phyloP scores from a whole-genome alignment of 2,113 vertebrate genomes.

The Gila orcuttii region DNA sequence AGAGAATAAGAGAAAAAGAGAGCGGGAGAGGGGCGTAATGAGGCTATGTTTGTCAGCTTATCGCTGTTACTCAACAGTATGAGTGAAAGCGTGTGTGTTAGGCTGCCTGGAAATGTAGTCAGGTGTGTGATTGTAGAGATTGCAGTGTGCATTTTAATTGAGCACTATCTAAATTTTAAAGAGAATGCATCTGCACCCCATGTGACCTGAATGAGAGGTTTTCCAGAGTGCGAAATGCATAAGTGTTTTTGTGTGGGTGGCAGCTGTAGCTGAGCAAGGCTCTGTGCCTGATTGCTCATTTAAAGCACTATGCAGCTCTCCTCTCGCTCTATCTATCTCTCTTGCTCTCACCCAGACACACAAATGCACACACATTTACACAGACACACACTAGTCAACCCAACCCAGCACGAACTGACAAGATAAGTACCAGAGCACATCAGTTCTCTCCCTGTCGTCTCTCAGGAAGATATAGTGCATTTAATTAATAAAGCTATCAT shows the following conservation, averaged over 20 bases:
- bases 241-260: conserved; percentile 55
- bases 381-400: not conserved
- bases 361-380: conserved; percentile 1
- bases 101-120: not conserved
- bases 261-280: conserved; percentile 53
- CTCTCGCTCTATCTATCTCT: conserved; percentile 33
- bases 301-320: conserved; percentile 44
- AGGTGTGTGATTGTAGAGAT: not conserved
- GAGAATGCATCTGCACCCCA: not conserved
- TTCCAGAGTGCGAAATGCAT: conserved; percentile 37
- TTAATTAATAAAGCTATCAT: conserved; percentile 30
- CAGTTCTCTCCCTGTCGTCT: conserved; percentile 9
- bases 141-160: conserved; percentile 20
- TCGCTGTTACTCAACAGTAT: conserved; percentile 38
- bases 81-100: conserved; percentile 22
- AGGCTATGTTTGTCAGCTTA: conserved; percentile 52
- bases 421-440: conserved; percentile 21
- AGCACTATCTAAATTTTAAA: conserved; percentile 1
- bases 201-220: conserved; percentile 27
- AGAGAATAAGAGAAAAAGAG: conserved; percentile 18
- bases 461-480: conserved; percentile 18
- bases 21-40: conserved; percentile 42
- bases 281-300: conserved; percentile 56
- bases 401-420: conserved; percentile 13
- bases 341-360: not conserved